Evolutionary conservation across 2,888 invertebrate genomes (phyloP).

Genomic region (Pristionchus fissidentatus): DNA sequence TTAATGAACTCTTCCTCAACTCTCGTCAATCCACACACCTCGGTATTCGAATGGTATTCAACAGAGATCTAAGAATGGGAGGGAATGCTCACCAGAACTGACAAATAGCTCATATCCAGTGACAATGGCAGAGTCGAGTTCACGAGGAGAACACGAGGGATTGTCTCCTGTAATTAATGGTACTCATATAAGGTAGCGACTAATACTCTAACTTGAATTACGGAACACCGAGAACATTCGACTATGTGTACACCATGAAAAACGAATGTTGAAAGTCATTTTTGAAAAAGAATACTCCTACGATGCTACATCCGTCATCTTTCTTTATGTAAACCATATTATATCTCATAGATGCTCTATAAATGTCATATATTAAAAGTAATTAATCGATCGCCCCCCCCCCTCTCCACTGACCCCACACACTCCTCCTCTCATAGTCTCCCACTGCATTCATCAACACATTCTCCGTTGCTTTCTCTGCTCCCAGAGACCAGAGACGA

Average conservation of each 20-base stretch:
- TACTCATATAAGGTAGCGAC: neutral
- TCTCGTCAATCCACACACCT: too few species aligned
- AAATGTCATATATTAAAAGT: too few species aligned
- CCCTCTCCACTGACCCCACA: slow-evolving; percentile 62
- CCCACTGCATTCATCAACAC: slow-evolving; percentile 87
- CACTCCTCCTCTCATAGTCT: slow-evolving; percentile 79
- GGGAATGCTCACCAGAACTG: slow-evolving; percentile 51
- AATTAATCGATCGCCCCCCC: too few species aligned
- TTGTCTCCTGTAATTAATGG: neutral
- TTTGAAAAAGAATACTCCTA: too few species aligned
- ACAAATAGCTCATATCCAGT: slow-evolving; percentile 72
- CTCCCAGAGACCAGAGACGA: slow-evolving; percentile 91
- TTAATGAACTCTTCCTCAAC: neutral
- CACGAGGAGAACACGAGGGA: slow-evolving; percentile 43
- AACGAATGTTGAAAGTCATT: too few species aligned
- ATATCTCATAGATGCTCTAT: too few species aligned
- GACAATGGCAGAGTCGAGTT: slow-evolving; percentile 67
- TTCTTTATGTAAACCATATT: too few species aligned
- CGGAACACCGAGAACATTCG: too few species aligned
- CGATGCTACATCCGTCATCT: too few species aligned
- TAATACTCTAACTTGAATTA: too few species aligned
- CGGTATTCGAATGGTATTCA: neutral
- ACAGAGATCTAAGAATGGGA: neutral
- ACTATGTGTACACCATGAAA: too few species aligned
- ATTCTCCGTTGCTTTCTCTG: slow-evolving; percentile 90